Evolutionary conservation across 37 sponge, comb jelly and placozoan genomes (phyloP), one percentile per base, ranked within the genome.

Genomic region (Beroe ovata): DNA sequence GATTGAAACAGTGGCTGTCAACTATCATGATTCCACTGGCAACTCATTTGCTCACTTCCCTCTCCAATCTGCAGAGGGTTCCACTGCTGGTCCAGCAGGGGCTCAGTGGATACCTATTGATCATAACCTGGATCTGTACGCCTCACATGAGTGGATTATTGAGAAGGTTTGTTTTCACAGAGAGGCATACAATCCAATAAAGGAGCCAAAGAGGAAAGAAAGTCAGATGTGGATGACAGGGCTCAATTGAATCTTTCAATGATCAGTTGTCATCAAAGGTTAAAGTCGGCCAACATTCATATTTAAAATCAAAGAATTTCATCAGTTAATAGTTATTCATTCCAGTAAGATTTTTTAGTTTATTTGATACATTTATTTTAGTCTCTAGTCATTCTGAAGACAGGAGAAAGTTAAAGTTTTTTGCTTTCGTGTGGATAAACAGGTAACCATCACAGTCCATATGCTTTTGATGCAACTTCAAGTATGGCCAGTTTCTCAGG

Each of bases 1-100:
- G 99, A 99, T 99, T 93, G 99, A 99, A 60, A 99, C 99, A 8
- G 93, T 95, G 3, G 99, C 96, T 0, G 77, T 92, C 18, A 99
- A 99, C 90, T 99, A 96, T 90, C 99, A 99, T 88, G 99, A 99
- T 72, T 92, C 92, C 29, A 90, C 95, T 40, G 99, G 95, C 89
- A 41, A 41, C 41, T 26, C 64, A 22, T 72, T 63, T 60, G 21
- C 84, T 0, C 26, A 77, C 22, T 42, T 77, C 58, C 84, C 84
- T 25, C 47, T 77, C 18, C 32, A 66, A 16, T 66, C 69, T 18
- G 32, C 16, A 30, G 33, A 25, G 30, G 69, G 69, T 8, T 0
- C 1, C 36, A 18, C 25, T 19, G 29, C 63, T 4, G 69, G 69
- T 66, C 34, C 35, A 6, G 69, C 30, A 37, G 84, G 84, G 22